phyloP scores from a whole-genome alignment of 2,888 invertebrate genomes.

The Nomada ruficornis region DNA sequence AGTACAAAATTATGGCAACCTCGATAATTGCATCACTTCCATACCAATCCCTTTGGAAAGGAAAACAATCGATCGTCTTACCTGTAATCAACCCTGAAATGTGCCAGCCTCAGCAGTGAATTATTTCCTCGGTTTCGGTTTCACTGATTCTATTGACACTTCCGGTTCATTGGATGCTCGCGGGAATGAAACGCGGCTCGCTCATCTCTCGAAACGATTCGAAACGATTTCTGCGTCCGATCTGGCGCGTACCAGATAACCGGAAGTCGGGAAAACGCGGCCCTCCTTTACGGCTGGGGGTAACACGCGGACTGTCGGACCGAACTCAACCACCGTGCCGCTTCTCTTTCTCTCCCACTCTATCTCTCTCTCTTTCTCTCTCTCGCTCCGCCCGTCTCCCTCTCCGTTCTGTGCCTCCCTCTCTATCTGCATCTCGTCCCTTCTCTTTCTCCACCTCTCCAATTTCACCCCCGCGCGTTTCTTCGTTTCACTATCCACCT shows the following conservation, averaged over 20 bases:
- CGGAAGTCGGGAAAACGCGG: slow-evolving; percentile 65
- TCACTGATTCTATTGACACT: slow-evolving; percentile 43
- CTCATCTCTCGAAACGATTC: slow-evolving; percentile 12
- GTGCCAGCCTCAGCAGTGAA: not conserved
- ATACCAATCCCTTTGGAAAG: not conserved
- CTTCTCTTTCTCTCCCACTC: slow-evolving; percentile 60
- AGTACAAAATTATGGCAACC: too few relatives aligned
- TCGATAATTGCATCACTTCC: too few relatives aligned
- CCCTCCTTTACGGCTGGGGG: slow-evolving; percentile 72
- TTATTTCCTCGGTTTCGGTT: not conserved
- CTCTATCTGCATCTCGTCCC: slow-evolving; percentile 4
- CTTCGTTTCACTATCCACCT: not conserved
- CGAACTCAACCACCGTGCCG: slow-evolving; percentile 73
- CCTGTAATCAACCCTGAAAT: slow-evolving; percentile 10
- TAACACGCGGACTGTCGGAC: slow-evolving; percentile 79
- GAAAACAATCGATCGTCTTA: slow-evolving; percentile 6
- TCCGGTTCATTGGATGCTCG: slow-evolving; percentile 37
- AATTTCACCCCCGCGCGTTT: not conserved
- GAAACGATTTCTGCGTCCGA: slow-evolving; percentile 37
- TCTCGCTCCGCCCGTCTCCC: slow-evolving; percentile 26
- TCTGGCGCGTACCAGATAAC: slow-evolving; percentile 48
- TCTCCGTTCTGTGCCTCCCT: slow-evolving; percentile 15
- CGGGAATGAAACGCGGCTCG: slow-evolving; percentile 3
- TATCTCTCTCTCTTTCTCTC: slow-evolving; percentile 17
- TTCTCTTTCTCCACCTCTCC: slow-evolving; percentile 21